Evolutionary conservation across 1,140 invertebrate species (phyloP).

Genomic region (Chymomyza costata): DNA sequence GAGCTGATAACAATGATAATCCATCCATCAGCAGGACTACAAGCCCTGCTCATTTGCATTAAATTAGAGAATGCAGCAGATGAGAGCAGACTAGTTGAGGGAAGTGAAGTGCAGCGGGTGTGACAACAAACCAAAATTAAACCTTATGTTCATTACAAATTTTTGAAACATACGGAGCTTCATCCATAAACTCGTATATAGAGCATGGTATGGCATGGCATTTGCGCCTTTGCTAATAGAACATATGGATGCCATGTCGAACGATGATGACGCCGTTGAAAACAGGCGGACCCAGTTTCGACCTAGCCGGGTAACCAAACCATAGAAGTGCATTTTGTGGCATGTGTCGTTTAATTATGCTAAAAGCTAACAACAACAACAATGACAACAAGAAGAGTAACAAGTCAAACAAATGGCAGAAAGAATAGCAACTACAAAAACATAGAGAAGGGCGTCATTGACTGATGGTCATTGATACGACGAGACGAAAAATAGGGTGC

Average conservation of each 20-base stretch:
- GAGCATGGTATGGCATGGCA: too few species aligned
- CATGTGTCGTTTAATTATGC: constrained; percentile 74
- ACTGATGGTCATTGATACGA: constrained; percentile 53
- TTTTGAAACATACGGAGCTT: too few species aligned
- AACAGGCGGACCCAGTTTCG: not conserved
- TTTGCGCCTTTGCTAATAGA: not conserved
- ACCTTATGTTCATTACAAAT: too few species aligned
- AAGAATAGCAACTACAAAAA: constrained; percentile 14
- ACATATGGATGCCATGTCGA: constrained; percentile 14
- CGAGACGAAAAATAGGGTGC: constrained; percentile 57
- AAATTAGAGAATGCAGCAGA: too few species aligned
- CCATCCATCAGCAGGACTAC: too few species aligned
- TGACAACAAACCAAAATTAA: too few species aligned
- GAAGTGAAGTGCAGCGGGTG: too few species aligned
- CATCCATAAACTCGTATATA: too few species aligned
- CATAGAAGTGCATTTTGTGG: constrained; percentile 73
- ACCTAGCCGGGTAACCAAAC: constrained; percentile 19
- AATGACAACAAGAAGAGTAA: constrained; percentile 25
- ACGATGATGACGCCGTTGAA: constrained; percentile 1
- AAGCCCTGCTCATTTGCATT: too few species aligned
- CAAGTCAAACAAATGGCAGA: constrained; percentile 49
- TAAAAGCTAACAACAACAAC: constrained; percentile 65
- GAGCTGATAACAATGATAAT: too few species aligned
- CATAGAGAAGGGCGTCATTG: not conserved
- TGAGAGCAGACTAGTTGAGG: too few species aligned